Evolutionary conservation across 2,888 invertebrate species (phyloP), one percentile per base, ranked within the genome.

Genomic region (Calameuta idolon): DNA sequence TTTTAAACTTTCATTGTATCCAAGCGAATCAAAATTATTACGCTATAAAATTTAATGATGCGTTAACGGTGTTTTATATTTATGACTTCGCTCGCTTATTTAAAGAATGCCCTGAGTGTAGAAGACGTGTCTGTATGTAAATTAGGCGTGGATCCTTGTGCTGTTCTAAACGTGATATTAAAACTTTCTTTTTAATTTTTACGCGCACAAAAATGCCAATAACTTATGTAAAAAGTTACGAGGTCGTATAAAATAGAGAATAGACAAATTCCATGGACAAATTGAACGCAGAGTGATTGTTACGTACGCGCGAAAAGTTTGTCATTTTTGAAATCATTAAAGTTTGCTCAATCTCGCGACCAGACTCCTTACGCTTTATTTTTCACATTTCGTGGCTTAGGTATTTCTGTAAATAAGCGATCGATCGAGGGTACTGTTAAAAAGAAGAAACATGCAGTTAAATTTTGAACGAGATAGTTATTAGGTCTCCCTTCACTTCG

Each of bases 341-440:
- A 15, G 40, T 15, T 40, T 40, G 40, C 40, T 40, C 40, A 40
- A 40, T 15, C 40, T 40, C 15, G 5, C 40, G 40, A 40, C 15
- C 69, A 69, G 30, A n/a, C 0, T 30, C 31, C 11, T 69, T 69
- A 31, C 30, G 31, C 2, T 31, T 69, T 69, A 37, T 37, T 69
- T 15, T 33, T 69, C 4, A 33, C 30, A 69, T 33, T 12, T 30
- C 69, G 30, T 33, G 15, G 33, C 30, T 69, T 30, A 69, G 69
- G 69, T 11, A 69, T 33, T 69, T 69, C n/a, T 69, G 30, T 69
- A 69, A 69, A 69, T 69, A 69, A 69, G 69, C 69, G 34, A 74
- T 74, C 74, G 34, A 35, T n/a, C 33, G 34, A 74, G n/a, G n/a
- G 23, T 34, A 34, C 34, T 74, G 74, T 35, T 30, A 33, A 31